Base-by-base conservation (phyloP, 2,113 vertebrate genomes). In the Sciurus niger region DNA sequence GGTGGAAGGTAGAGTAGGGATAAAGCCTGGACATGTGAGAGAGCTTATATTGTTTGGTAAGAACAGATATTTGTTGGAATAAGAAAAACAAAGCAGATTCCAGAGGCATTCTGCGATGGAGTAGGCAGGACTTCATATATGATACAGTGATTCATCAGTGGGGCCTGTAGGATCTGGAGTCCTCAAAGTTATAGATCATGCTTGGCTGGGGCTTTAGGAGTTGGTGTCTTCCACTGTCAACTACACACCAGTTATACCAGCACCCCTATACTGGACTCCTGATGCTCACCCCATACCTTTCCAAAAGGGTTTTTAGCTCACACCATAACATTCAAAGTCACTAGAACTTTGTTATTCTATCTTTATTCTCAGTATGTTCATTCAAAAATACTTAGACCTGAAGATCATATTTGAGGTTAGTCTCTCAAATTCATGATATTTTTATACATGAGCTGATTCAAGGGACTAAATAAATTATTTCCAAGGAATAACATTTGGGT, bases 211-310 rank as follows among this genome's bases (percentile, higher is more conserved):
- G 55, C 2, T 68, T 55, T 43, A 25, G 5, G 8, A 55, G 8
- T 74, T 20, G 24, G 24, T 37, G 7, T 1, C 37, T 95, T 73
- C 24, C 4, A 11, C 32, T 58, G 0, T 53, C 6, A 89, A 32
- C 68, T 55, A 92, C 0, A 11, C 10, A 32, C 53, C 55, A 86
- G 28, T 3, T 37, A 5, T 58, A 22, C 24, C 63, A 79, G 18
- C 1, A 3, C 4, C 67, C 20, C 12, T 22, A 30, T 6, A 17
- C 1, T 28, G 2, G 4, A 40, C 2, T 32, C 4, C n/a, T 40
- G 8, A 25, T 34, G 10, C 2, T 74, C 34, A n/a, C 7, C 8
- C 22, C 46, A 30, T 28, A 18, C 18, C n/a, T 93, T 85, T 20
- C 13, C 30, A 58, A 79, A 9, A 78, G 34, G 4, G 20, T 24